These are phyloP conservation scores for Abramis brama DNA, from an alignment of 2,113 vertebrate genomes.

Conservation along the genomic window DNA sequence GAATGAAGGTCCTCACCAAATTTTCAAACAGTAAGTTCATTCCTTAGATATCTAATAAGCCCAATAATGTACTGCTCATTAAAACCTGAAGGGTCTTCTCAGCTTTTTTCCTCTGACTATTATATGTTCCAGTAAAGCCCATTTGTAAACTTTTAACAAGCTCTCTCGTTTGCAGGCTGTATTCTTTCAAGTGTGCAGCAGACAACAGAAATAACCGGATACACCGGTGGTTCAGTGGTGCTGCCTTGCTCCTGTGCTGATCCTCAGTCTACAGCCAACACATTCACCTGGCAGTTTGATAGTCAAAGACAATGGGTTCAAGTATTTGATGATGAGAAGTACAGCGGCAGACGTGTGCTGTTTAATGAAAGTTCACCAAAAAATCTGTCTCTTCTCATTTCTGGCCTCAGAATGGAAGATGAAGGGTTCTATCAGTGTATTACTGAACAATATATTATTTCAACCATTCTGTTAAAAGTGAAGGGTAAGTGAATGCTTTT, in stretches of 20 bases:
- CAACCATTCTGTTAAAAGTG: neutral
- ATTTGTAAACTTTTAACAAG: neutral
- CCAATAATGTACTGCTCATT: too few relatives aligned
- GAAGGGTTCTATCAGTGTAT: neutral
- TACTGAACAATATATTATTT: neutral
- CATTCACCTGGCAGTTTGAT: neutral
- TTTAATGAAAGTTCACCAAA: conserved; percentile 26
- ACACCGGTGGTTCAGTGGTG: conserved; percentile 26
- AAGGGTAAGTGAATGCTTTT: conserved; percentile 3
- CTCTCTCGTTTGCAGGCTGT: conserved; percentile 34
- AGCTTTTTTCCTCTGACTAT: too few relatives aligned
- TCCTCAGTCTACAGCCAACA: neutral
- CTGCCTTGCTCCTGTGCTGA: conserved; percentile 42
- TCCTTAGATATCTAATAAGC: too few relatives aligned
- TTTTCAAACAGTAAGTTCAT: too few relatives aligned
- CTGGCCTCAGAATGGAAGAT: conserved; percentile 38
- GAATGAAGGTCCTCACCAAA: too few relatives aligned
- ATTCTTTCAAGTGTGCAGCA: neutral
- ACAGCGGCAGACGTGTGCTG: conserved; percentile 22
- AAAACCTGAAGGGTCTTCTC: too few relatives aligned
- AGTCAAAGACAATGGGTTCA: accelerated
- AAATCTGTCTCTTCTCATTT: conserved; percentile 50
- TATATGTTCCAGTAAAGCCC: neutral
- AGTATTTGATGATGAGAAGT: conserved; percentile 14
- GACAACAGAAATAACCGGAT: neutral